These are phyloP conservation scores for Capitulum mitella DNA, from an alignment of 2,888 invertebrate genomes.

Conservation along the genomic window DNA sequence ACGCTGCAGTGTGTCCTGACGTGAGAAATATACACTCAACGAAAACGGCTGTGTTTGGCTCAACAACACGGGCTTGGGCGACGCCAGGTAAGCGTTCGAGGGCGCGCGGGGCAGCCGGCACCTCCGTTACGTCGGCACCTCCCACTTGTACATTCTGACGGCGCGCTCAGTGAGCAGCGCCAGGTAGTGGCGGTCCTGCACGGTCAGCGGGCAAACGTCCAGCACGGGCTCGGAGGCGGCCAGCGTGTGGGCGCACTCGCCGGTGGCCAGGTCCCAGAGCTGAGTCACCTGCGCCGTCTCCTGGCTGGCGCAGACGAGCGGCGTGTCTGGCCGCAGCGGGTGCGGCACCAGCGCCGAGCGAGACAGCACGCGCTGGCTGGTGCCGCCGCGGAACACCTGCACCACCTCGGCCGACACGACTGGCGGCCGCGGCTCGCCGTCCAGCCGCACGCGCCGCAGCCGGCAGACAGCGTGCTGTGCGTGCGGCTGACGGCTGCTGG, in stretches of 20 bases:
- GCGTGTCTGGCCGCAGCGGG: conserved; percentile 24
- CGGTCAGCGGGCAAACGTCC: conserved; percentile 25
- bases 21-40: background rate
- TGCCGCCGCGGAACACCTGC: conserved; percentile 35
- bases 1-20: background rate
- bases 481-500: conserved; percentile 51
- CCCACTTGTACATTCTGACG: background rate
- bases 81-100: too few species aligned
- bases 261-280: conserved; percentile 31
- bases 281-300: conserved; percentile 33
- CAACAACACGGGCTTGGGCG: too few species aligned
- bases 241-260: conserved; percentile 27
- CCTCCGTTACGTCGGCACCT: background rate
- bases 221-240: conserved; percentile 29
- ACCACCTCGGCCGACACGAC: conserved; percentile 29
- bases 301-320: conserved; percentile 33
- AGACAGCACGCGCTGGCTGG: conserved; percentile 32
- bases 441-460: conserved; percentile 10
- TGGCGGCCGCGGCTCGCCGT: background rate
- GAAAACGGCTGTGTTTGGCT: background rate
- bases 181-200: background rate
- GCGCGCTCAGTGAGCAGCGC: background rate
- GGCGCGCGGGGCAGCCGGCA: background rate
- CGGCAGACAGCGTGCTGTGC: conserved; percentile 36
- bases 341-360: conserved; percentile 30